A percentile compares a stretch with the other conserved stretches of the same genome.
These are phyloP conservation scores for Pomacea canaliculata DNA, from an alignment of 2,888 invertebrate genomes.

Conservation along the genomic window DNA sequence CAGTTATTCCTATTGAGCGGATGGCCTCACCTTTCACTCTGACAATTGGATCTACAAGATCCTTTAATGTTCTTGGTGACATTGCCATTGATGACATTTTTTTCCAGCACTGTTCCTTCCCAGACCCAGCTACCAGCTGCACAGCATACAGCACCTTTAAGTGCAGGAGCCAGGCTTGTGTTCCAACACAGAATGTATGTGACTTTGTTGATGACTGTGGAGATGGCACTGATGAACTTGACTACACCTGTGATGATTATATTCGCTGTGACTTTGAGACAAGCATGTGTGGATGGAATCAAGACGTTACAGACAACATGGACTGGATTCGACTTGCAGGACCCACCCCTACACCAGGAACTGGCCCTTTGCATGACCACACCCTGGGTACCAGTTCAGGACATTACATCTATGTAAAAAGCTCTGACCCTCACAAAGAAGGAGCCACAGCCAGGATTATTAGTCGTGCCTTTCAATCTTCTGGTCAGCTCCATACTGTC, in stretches of 20 bases:
- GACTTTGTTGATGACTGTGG: conserved; percentile 65
- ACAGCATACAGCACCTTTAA: conserved; percentile 35
- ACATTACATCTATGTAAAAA: conserved; percentile 58
- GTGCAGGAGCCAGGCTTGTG: conserved; percentile 57
- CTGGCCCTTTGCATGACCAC: conserved; percentile 65
- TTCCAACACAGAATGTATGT: conserved; percentile 47
- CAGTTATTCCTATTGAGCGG: conserved; percentile 50
- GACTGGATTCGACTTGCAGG: conserved; percentile 62
- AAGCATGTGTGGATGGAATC: conserved; percentile 54
- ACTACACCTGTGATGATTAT: conserved; percentile 36
- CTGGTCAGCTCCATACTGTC: conserved; percentile 40
- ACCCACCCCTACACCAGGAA: conserved; percentile 48
- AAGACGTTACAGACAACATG: conserved; percentile 60
- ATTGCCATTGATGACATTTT: conserved; percentile 60
- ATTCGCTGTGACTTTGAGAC: conserved; percentile 56
- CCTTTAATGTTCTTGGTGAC: conserved; percentile 49
- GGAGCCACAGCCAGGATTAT: conserved; percentile 65
- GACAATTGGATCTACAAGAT: conserved; percentile 44
- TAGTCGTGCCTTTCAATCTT: conserved; percentile 44
- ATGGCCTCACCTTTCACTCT: conserved; percentile 47
- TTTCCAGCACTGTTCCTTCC: conserved; percentile 54
- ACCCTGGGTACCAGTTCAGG: conserved; percentile 53
- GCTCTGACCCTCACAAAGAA: conserved; percentile 45
- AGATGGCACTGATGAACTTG: conserved; percentile 59
- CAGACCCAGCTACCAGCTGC: conserved; percentile 43